Conservation (phyloP, 1,140 invertebrate genomes). For the Nixonia krombeini region DNA sequence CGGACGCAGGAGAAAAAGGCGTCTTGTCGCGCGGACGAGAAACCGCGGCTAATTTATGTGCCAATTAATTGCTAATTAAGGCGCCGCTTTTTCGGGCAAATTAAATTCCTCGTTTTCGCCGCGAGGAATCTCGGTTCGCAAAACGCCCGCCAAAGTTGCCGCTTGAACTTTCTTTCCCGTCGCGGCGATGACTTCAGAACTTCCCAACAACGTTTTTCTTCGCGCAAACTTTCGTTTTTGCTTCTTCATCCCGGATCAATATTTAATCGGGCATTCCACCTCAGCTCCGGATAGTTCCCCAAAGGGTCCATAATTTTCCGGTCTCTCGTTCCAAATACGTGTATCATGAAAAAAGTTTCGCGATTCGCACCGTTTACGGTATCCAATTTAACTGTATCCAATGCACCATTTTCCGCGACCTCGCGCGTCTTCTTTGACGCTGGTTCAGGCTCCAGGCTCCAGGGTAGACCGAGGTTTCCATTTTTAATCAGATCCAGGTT, state of each 20-base stretch:
- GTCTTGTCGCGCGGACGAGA: conserved; percentile 35
- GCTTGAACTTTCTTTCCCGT: conserved; percentile 27
- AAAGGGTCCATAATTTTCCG: conserved; percentile 17
- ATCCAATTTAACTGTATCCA: neutral
- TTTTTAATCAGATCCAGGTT: too few relatives aligned
- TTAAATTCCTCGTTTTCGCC: conserved; percentile 55
- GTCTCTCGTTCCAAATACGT: conserved; percentile 10
- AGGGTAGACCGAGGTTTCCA: too few relatives aligned
- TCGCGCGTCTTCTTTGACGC: too few relatives aligned
- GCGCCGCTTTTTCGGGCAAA: conserved; percentile 62
- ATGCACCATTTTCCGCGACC: too few relatives aligned
- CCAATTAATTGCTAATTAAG: conserved; percentile 72
- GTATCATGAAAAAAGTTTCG: conserved; percentile 4
- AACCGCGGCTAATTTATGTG: conserved; percentile 68
- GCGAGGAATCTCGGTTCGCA: conserved; percentile 43
- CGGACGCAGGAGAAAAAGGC: conserved; percentile 23
- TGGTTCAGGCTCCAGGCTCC: too few relatives aligned
- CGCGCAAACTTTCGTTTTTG: conserved; percentile 54
- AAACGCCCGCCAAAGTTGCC: conserved; percentile 44
- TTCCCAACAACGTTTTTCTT: conserved; percentile 48
- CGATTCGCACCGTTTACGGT: neutral
- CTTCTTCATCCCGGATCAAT: conserved; percentile 61
- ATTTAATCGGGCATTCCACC: conserved; percentile 57
- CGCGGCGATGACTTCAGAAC: conserved; percentile 28
- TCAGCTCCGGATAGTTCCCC: conserved; percentile 5